Evolutionary conservation across 2,797 vertebrate genomes (phyloP).

Genomic region (Rhinichthys osculus): DNA sequence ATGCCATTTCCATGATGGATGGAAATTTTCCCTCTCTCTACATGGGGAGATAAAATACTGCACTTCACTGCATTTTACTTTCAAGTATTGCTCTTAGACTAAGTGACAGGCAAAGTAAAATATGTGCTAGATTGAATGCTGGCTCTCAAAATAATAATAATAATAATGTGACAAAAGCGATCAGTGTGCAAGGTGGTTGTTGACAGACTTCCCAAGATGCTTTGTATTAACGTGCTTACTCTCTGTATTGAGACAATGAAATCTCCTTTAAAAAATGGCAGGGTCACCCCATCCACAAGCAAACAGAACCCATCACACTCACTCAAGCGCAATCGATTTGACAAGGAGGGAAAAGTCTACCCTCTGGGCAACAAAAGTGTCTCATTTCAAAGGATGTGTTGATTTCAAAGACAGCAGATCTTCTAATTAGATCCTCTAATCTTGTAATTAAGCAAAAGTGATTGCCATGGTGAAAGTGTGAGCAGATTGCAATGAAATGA

Average conservation of each 20-base stretch:
- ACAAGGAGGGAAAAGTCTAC: slow-evolving; percentile 59
- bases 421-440: slow-evolving; percentile 84
- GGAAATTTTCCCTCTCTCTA: slow-evolving; percentile 31
- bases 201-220: slow-evolving; percentile 33
- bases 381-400: slow-evolving; percentile 76
- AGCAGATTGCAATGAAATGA: slow-evolving; percentile 71
- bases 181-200: background rate
- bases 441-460: slow-evolving; percentile 81
- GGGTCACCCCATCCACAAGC: slow-evolving; percentile 49
- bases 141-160: background rate
- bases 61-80: slow-evolving; percentile 46
- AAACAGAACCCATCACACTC: slow-evolving; percentile 61
- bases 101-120: slow-evolving; percentile 49
- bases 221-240: slow-evolving; percentile 41
- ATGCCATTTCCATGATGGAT: slow-evolving; percentile 52
- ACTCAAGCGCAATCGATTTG: slow-evolving; percentile 67
- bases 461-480: slow-evolving; percentile 69
- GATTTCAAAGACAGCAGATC: slow-evolving; percentile 77
- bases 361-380: slow-evolving; percentile 64
- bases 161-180: slow-evolving; percentile 19
- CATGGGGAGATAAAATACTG: slow-evolving; percentile 25
- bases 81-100: slow-evolving; percentile 36
- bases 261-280: slow-evolving; percentile 41
- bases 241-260: slow-evolving; percentile 30
- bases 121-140: slow-evolving; percentile 23